Evolutionary conservation across 2,888 invertebrate species (phyloP), one percentile per base, ranked within the genome.

Genomic region (Spodoptera exigua): DNA sequence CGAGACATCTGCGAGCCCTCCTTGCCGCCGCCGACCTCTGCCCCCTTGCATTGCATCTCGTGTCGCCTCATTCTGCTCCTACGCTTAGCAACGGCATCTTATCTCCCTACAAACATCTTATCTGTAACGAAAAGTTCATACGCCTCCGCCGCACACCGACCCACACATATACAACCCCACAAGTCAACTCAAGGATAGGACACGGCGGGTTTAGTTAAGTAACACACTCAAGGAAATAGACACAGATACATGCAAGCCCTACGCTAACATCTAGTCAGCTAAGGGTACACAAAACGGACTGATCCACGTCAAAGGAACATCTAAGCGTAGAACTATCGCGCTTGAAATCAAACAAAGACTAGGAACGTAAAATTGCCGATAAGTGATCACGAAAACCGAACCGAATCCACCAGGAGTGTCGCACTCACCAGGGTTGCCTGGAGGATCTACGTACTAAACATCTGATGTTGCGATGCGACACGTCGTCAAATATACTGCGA

Each of bases 1-100:
- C 96, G 96, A 75, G 96, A 96, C 96, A 96, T 96, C 88, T 90
- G 95, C 84, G 89, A 87, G 85, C 88, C 86, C 60, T 89, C 88
- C 82, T 89, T 90, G 83, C 88, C 88, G 72, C 87, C 86, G 76
- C 85, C 83, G 73, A 82, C 82, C 81, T 91, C 90, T 59, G 79
- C 81, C 74, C 87, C 88, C 74, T 87, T 91, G 88, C 83, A 82
- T 84, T 89, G 92, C 92, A 89, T 90, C 84, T 90, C 90, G 80
- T 88, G 81, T 70, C 90, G 88, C 84, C 87, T 92, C 91, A 93
- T 92, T 85, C 85, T 75, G 88, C 90, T 91, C 89, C 88, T 92
- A 92, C 85, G 86, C 87, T 90, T 90, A 89, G 83, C 84, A 88
- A 90, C 88, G 81, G 88, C 91, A 90, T 90, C 89, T 90, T 90